Evolutionary conservation across 1,140 invertebrate species (phyloP).

Genomic region (Neomicropteryx cornuta): DNA sequence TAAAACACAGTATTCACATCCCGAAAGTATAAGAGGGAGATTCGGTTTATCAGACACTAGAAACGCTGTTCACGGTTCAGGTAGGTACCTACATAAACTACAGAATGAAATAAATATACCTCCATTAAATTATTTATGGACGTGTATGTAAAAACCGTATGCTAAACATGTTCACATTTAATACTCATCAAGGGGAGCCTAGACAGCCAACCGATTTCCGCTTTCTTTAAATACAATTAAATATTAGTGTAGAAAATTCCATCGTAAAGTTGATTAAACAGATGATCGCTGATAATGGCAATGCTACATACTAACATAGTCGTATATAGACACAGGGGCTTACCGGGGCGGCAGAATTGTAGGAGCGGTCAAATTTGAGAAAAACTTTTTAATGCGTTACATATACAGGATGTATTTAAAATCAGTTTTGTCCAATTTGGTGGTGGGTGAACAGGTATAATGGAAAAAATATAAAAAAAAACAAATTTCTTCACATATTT

Average conservation of each 20-base stretch:
- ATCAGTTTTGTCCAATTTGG: no score
- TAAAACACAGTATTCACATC: conserved; percentile 65
- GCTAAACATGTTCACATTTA: conserved; percentile 1
- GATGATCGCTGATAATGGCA: conserved; percentile 5
- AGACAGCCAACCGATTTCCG: neutral
- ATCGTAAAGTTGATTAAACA: conserved; percentile 5
- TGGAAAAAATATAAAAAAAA: no score
- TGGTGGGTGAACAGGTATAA: no score
- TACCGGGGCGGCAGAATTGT: no score
- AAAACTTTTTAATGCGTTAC: no score
- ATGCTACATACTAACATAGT: no score
- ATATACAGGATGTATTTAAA: no score
- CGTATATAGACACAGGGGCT: no score
- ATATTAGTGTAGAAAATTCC: neutral
- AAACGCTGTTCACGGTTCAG: conserved; percentile 86
- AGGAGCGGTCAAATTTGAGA: no score
- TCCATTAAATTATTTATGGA: neutral
- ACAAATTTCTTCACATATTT: no score
- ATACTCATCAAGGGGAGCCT: neutral
- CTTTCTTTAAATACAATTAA: conserved; percentile 4
- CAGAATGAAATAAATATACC: neutral
- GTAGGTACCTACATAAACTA: conserved; percentile 31
- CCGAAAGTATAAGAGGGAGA: conserved; percentile 63
- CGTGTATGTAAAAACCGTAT: neutral
- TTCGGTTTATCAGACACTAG: conserved; percentile 86